Evolutionary conservation across 2,113 vertebrate species (phyloP).

Genomic region (Phyllostomus hastatus): DNA sequence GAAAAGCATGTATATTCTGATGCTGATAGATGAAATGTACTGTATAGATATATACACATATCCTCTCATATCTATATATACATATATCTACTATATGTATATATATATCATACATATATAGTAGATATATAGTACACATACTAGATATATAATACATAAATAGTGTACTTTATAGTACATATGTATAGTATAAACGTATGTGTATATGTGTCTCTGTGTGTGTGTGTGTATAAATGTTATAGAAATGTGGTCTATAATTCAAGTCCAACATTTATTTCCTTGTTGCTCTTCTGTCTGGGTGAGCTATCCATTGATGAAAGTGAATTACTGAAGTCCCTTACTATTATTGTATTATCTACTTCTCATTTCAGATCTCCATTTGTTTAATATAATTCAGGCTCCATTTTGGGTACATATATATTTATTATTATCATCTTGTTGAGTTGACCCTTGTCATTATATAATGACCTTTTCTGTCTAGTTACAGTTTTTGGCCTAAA

Average conservation of each 20-base stretch:
- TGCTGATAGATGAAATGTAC: background rate
- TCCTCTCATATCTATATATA: too few species aligned
- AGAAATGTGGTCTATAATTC: background rate
- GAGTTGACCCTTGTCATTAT: background rate
- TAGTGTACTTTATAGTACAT: too few species aligned
- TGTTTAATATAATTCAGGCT: background rate
- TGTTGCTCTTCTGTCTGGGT: background rate
- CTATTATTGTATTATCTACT: background rate
- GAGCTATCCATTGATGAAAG: background rate
- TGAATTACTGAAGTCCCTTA: background rate
- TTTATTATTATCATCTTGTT: background rate
- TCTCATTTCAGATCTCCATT: background rate
- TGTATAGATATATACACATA: background rate
- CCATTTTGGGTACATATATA: background rate
- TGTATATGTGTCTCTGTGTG: background rate
- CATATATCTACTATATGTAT: too few species aligned
- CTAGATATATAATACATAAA: too few species aligned
- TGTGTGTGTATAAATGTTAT: background rate
- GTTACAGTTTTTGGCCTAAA: background rate
- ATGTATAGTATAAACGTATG: too few species aligned
- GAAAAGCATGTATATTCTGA: background rate
- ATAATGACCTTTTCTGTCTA: background rate
- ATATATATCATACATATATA: too few species aligned
- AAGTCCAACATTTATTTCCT: background rate
- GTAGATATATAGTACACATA: too few species aligned